Conservation (phyloP, 2,888 invertebrate species). For the Morinoia aosen region DNA sequence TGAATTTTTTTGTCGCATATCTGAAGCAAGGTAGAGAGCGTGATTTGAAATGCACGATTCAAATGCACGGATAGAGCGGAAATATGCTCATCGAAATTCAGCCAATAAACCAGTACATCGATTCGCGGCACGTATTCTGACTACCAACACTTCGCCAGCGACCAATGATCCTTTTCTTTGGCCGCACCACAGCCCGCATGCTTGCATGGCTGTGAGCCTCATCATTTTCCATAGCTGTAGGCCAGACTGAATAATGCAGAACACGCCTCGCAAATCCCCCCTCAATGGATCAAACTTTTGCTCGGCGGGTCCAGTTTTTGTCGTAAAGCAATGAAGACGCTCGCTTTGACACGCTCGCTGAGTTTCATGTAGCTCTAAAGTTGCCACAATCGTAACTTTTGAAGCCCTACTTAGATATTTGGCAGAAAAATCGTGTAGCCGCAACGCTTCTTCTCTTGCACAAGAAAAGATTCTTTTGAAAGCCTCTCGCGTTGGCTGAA, state of each 20-base stretch:
- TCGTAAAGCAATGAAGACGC: constrained; percentile 47
- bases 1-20: background rate
- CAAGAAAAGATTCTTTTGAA: constrained; percentile 12
- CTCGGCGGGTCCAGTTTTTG: constrained; percentile 36
- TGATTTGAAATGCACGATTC: background rate
- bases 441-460: background rate
- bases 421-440: constrained; percentile 8
- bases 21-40: background rate
- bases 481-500: constrained; percentile 20
- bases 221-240: constrained; percentile 17
- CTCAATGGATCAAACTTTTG: constrained; percentile 50
- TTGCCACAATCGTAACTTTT: constrained; percentile 53
- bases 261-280: constrained; percentile 16
- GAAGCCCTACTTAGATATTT: constrained; percentile 38
- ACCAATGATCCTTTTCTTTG: constrained; percentile 4
- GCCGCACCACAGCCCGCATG: background rate
- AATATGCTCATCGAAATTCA: background rate
- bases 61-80: background rate
- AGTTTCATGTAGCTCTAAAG: constrained; percentile 2
- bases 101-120: background rate
- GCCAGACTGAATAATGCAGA: constrained; percentile 35
- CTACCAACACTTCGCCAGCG: background rate
- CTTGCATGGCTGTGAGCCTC: background rate
- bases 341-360: constrained; percentile 32
- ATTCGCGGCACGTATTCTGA: background rate